Conservation (phyloP, 2,888 invertebrate species). For the Syrista parreyssii region DNA sequence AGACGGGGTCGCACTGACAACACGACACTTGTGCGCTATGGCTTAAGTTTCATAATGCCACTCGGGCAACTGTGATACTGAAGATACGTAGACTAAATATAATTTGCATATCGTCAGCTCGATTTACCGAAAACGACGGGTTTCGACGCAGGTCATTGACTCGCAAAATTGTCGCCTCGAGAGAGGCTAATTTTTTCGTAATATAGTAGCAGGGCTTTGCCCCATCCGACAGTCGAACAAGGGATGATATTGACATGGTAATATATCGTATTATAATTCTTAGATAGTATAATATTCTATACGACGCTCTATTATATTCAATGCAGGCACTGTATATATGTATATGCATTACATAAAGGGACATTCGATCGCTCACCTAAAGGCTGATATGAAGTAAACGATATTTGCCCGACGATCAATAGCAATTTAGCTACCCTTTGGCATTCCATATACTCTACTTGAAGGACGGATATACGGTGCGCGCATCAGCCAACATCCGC, state of each 20-base stretch:
- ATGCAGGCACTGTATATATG: background rate
- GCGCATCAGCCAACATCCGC: constrained; percentile 21
- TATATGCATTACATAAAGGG: background rate
- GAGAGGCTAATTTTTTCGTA: too few relatives aligned
- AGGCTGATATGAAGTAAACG: constrained; percentile 41
- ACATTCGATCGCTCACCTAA: background rate
- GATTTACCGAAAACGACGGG: background rate
- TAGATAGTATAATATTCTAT: background rate
- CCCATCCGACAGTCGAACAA: background rate
- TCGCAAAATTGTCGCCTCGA: background rate
- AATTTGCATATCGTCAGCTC: constrained; percentile 53
- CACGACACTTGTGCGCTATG: constrained; percentile 59
- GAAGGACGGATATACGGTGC: background rate
- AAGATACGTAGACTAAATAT: constrained; percentile 48
- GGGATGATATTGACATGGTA: background rate
- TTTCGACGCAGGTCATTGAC: background rate
- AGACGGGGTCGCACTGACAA: constrained; percentile 36
- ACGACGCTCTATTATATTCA: background rate
- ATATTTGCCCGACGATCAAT: constrained; percentile 50
- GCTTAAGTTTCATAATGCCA: constrained; percentile 62
- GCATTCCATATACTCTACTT: constrained; percentile 29
- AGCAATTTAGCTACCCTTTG: constrained; percentile 50
- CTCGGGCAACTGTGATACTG: constrained; percentile 47
- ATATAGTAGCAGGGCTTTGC: too few relatives aligned
- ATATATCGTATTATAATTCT: background rate